Conservation (phyloP, 2,797 vertebrate genomes). For the Tauraco hartlaubi region DNA sequence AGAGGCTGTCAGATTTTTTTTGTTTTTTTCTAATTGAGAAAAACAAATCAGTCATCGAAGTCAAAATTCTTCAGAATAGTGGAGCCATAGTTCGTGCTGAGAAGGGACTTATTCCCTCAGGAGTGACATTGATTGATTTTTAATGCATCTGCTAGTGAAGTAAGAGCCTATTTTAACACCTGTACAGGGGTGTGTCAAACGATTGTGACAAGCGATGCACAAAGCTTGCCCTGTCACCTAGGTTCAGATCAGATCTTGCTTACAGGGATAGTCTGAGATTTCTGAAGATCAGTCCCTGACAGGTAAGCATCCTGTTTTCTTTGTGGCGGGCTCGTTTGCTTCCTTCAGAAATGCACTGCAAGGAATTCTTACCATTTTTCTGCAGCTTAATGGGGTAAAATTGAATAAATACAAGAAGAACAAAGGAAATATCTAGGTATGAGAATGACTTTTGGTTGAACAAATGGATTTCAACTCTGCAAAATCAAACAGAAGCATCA, state of each 20-base stretch:
- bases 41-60: conserved; percentile 43
- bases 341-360: neutral
- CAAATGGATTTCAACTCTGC: conserved; percentile 56
- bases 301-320: neutral
- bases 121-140: conserved; percentile 14
- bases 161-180: conserved; percentile 15
- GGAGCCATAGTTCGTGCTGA: neutral
- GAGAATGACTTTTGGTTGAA: conserved; percentile 19
- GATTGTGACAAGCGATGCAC: neutral
- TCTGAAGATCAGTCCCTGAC: neutral
- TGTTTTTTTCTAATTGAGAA: conserved; percentile 31
- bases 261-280: neutral
- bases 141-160: neutral
- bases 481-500: conserved; percentile 29
- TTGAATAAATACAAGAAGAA: neutral
- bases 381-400: conserved; percentile 4
- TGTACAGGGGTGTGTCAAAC: neutral
- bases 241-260: neutral
- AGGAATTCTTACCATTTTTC: neutral
- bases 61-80: neutral
- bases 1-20: neutral
- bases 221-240: neutral
- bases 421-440: conserved; percentile 18
- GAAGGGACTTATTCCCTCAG: neutral
- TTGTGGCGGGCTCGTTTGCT: neutral